Base-by-base conservation (phyloP, 2,888 invertebrate species). In the Phorcus lineatus region DNA sequence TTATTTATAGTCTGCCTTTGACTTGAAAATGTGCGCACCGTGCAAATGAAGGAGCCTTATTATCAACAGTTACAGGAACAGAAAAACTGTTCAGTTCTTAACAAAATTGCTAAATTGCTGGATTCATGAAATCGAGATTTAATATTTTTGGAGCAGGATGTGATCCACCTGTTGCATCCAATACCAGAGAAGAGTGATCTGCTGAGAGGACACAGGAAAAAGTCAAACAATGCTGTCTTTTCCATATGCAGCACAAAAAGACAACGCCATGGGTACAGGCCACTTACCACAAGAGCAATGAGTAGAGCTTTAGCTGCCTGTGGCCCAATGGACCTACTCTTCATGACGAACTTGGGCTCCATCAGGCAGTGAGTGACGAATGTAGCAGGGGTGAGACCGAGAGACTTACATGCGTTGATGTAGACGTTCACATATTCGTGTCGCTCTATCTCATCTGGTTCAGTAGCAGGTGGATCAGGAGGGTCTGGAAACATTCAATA, bases 231-330 rank as follows among this genome's bases (percentile, higher is more conserved):
- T n/a, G n/a, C n/a, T n/a, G n/a, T n/a, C n/a, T n/a, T n/a, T n/a
- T n/a, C n/a, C 55, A n/a, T n/a, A 19, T 6, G 4, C 9, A 9
- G 9, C 55, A 55, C n/a, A 28, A 31, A 70, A 17, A 70, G 36
- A 70, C 36, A 70, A 70, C 31, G 47, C 6, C 2, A 19, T 2
- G 19, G 19, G 6, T 53, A 24, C 22, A n/a, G 19, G 16, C 13
- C 24, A 85, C 88, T 84, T 81, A 89, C 90, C 79, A 89, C 87
- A 36, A 90, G 78, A 9, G 89, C 88, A 54, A 88, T 84, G 57
- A 89, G 89, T 24, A 89, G 70, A n/a, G 91, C 90, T 28, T 84
- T 82, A 11, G 88, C 85, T 0, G 89, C 91, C n/a, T 83, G 81
- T 6, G 88, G 86, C 0, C 90, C 91, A 2, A 90, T 81, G 3